Percentiles rank a stretch among this genome's conserved stretches.
Evolutionary conservation across 2,797 vertebrate species (phyloP).

Genomic region (Pseudochromis fuscus): DNA sequence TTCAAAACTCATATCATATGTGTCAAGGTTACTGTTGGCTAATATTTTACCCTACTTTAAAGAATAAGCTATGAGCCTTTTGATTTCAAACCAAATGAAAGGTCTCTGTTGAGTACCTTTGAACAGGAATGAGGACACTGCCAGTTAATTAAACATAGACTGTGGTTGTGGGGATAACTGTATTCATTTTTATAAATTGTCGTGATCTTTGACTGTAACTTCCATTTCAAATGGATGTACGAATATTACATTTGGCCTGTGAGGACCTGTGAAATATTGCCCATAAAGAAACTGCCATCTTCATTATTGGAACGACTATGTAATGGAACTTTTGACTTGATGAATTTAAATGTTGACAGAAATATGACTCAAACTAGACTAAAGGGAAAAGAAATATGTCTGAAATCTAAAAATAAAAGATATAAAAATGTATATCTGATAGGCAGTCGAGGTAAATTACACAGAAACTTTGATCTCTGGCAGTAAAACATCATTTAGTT

Average conservation of each 20-base stretch:
- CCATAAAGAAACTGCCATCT: neutral
- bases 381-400: neutral
- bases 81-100: neutral
- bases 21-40: neutral
- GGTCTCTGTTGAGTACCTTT: neutral
- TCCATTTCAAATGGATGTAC: conserved; percentile 18
- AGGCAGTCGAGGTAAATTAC: neutral
- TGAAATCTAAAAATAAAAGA: neutral
- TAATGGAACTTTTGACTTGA: neutral
- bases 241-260: conserved; percentile 22
- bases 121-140: neutral
- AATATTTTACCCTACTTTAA: neutral
- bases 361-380: neutral
- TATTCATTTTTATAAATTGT: conserved; percentile 14
- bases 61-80: neutral
- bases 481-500: neutral
- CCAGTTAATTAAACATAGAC: conserved; percentile 9
- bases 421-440: neutral
- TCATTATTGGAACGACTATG: conserved; percentile 5
- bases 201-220: conserved; percentile 22
- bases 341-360: neutral
- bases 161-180: conserved; percentile 5
- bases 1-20: conserved; percentile 8
- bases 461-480: neutral
- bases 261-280: conserved; percentile 21